Conservation (phyloP, 1,140 invertebrate species). For the Cryptotermes secundus region DNA sequence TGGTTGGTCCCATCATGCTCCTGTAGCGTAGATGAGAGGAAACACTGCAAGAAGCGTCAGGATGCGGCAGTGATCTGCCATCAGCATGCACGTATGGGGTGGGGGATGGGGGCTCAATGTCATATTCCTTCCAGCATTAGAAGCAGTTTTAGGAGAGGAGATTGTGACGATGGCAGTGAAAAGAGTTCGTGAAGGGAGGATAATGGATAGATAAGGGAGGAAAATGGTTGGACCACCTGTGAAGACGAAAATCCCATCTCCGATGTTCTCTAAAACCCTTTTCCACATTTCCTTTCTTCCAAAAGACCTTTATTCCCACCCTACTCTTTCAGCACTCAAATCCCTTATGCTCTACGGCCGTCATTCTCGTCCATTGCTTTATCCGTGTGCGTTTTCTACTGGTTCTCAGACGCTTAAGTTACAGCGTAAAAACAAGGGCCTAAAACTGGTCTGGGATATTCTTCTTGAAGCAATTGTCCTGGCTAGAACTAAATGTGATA, state of each 20-base stretch:
- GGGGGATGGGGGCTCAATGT: background rate
- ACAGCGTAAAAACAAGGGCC: background rate
- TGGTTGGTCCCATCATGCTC: too few relatives aligned
- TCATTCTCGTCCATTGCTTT: background rate
- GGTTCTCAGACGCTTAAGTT: background rate
- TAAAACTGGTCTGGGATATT: background rate
- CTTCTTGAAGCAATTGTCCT: background rate
- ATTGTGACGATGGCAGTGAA: background rate
- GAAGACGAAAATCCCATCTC: constrained; percentile 7
- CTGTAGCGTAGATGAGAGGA: too few relatives aligned
- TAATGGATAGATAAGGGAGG: background rate
- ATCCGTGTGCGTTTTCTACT: background rate
- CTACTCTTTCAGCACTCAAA: background rate
- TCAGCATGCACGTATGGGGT: background rate
- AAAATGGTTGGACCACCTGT: constrained; percentile 1
- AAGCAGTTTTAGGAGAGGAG: background rate
- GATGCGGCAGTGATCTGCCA: background rate
- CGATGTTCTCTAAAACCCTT: background rate
- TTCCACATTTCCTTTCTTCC: background rate
- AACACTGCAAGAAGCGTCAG: background rate
- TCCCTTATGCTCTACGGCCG: background rate
- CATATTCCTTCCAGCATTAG: background rate
- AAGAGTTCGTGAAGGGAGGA: background rate
- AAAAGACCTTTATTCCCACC: background rate
- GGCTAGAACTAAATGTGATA: too few relatives aligned